These are phyloP conservation scores for Petrolisthes cinctipes DNA, from an alignment of 2,888 invertebrate genomes.

Conservation along the genomic window DNA sequence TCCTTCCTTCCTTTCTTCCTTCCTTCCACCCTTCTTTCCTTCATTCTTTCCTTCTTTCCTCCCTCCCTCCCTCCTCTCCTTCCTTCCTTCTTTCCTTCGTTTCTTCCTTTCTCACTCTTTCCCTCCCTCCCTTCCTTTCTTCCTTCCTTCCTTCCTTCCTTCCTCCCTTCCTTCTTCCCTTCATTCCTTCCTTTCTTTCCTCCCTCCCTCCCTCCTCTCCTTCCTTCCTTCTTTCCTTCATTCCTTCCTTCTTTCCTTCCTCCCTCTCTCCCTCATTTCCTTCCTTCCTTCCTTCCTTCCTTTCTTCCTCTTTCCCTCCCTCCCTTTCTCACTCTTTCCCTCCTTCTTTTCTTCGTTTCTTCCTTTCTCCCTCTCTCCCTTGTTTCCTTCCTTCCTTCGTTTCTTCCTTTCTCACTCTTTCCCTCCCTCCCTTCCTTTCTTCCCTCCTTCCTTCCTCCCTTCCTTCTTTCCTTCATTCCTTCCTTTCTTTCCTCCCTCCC, in stretches of 20 bases:
- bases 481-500: neutral
- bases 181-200: neutral
- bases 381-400: neutral
- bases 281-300: neutral
- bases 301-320: neutral
- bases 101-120: no score
- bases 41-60: neutral
- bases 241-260: neutral
- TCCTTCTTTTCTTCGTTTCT: neutral
- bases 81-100: neutral
- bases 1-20: neutral
- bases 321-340: neutral
- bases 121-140: no score
- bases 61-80: neutral
- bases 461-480: neutral
- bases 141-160: neutral
- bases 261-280: neutral
- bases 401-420: neutral
- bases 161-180: no score
- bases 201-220: neutral
- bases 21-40: neutral
- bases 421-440: neutral
- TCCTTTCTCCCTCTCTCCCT: neutral
- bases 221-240: neutral
- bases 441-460: neutral